Evolutionary conservation across 1,140 invertebrate genomes (phyloP).

Genomic region (Sinella curviseta): DNA sequence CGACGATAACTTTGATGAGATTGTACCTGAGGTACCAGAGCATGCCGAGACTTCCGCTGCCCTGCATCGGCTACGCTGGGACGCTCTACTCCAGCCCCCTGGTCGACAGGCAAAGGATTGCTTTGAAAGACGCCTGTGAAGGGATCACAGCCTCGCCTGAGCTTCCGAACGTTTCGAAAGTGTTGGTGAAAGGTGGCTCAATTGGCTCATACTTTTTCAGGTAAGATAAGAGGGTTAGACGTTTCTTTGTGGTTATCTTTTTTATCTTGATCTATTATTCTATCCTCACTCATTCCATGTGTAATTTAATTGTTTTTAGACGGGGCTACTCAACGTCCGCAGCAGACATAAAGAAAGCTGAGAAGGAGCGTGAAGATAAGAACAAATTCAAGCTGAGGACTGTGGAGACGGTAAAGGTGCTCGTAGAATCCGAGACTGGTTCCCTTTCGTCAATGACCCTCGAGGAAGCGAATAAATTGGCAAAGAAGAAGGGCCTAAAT

Average conservation of each 20-base stretch:
- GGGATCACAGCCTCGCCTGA: not conserved
- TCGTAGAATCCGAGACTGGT: conserved; percentile 29
- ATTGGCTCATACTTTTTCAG: not conserved
- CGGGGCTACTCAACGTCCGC: not conserved
- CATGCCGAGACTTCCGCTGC: not conserved
- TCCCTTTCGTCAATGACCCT: conserved; percentile 26
- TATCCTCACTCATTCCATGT: not conserved
- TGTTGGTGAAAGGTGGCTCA: not conserved
- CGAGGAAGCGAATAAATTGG: conserved; percentile 46
- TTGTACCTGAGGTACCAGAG: not conserved
- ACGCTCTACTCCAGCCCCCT: not conserved
- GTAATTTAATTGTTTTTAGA: not conserved
- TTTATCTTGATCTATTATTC: not conserved
- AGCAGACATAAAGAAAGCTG: conserved; percentile 8
- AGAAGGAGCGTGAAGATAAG: conserved; percentile 6
- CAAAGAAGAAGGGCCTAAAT: conserved; percentile 32
- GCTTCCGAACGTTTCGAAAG: not conserved
- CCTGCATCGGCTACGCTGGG: not conserved
- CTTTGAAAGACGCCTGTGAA: not conserved
- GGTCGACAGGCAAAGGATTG: not conserved
- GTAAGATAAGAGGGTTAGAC: no score
- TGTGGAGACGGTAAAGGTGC: conserved; percentile 28
- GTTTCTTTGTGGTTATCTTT: not conserved
- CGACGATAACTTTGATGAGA: conserved; percentile 14
- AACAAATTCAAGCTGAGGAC: conserved; percentile 25